Evolutionary conservation across 2,113 vertebrate species (phyloP).

Genomic region (Strix uralensis): DNA sequence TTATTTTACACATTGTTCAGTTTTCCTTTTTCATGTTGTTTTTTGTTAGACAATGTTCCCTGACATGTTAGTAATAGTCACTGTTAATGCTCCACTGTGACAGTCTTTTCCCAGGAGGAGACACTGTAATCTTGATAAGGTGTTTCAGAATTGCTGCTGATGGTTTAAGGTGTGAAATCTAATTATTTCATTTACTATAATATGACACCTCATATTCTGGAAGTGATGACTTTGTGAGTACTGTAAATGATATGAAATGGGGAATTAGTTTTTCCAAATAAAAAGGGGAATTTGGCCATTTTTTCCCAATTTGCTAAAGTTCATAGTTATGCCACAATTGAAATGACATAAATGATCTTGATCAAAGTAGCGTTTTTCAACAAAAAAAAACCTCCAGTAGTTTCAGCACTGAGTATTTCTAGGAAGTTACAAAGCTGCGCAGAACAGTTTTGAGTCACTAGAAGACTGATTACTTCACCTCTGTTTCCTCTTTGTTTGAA

Average conservation of each 20-base stretch:
- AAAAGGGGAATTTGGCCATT: background rate
- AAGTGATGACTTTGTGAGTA: background rate
- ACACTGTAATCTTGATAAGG: background rate
- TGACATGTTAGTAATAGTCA: background rate
- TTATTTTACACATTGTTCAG: background rate
- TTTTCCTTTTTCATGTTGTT: background rate
- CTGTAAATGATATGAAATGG: background rate
- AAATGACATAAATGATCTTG: background rate
- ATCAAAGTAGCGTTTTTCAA: background rate
- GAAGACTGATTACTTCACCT: background rate
- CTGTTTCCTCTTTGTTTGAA: background rate
- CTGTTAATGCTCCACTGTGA: background rate
- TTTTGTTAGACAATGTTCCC: background rate
- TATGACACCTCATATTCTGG: background rate
- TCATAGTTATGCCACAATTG: background rate
- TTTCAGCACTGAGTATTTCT: background rate
- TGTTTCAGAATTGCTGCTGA: background rate
- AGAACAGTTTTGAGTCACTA: background rate
- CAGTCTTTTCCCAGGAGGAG: background rate
- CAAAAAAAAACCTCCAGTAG: rapidly evolving
- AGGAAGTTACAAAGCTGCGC: background rate
- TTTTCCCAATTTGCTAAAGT: background rate
- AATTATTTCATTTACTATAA: background rate
- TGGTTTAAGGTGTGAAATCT: background rate
- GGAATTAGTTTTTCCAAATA: background rate